A percentile compares a stretch with the other conserved stretches of the same genome.
Conservation (phyloP, 2,888 invertebrate species). For the Plebejus melissa region DNA sequence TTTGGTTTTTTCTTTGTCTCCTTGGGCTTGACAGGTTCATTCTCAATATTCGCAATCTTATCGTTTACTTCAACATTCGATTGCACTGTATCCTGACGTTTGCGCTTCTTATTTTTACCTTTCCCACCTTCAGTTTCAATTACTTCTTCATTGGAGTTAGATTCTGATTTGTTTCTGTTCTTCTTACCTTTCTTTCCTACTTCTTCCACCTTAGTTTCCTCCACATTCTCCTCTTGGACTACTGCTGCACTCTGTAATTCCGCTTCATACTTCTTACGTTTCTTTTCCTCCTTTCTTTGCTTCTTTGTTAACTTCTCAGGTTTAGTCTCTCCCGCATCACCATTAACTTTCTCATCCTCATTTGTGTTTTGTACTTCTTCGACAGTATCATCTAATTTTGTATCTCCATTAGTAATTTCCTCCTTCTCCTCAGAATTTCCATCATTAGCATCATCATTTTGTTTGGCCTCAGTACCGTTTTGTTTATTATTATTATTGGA, state of each 20-base stretch:
- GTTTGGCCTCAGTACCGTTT: slow-evolving; percentile 33
- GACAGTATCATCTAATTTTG: slow-evolving; percentile 26
- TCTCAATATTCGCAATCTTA: slow-evolving; percentile 43
- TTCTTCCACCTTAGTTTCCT: slow-evolving; percentile 43
- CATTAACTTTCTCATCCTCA: slow-evolving; percentile 38
- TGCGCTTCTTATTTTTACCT: slow-evolving; percentile 64
- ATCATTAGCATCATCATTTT: slow-evolving; percentile 36
- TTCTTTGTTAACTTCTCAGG: slow-evolving; percentile 61
- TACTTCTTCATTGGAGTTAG: slow-evolving; percentile 47
- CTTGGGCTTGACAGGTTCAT: slow-evolving; percentile 44
- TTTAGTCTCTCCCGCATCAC: slow-evolving; percentile 39
- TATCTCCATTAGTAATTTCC: slow-evolving; percentile 25
- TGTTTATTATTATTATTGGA: slow-evolving; percentile 48
- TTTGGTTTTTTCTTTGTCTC: slow-evolving; percentile 63
- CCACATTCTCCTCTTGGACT: slow-evolving; percentile 43
- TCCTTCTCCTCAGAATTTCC: slow-evolving; percentile 33
- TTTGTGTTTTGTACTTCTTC: slow-evolving; percentile 36
- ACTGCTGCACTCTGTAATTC: slow-evolving; percentile 61
- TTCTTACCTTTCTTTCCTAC: slow-evolving; percentile 62
- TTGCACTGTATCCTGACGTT: slow-evolving; percentile 62
- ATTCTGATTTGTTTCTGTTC: slow-evolving; percentile 60
- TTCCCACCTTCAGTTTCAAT: slow-evolving; percentile 44
- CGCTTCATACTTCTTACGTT: slow-evolving; percentile 69
- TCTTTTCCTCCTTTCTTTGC: slow-evolving; percentile 70
- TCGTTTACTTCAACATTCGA: slow-evolving; percentile 46